phyloP scores from a whole-genome alignment of 2,797 vertebrate species.

The Galaxias olidus region DNA sequence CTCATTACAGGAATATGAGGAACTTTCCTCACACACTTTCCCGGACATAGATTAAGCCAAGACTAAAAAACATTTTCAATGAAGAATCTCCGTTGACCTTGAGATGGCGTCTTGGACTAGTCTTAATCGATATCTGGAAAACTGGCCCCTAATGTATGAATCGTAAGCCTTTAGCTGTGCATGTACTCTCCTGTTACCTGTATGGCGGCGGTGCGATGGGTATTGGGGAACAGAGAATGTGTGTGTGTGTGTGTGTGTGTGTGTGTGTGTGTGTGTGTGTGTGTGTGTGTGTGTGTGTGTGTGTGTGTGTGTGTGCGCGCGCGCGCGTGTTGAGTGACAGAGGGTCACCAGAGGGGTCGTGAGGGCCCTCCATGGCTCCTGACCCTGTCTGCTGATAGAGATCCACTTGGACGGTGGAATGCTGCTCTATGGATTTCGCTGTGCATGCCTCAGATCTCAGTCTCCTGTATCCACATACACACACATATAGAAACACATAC shows the following conservation, averaged over 20 bases:
- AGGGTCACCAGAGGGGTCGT: too few species aligned
- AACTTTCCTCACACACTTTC: too few species aligned
- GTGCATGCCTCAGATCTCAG: slow-evolving; percentile 9
- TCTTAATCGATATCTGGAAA: too few species aligned
- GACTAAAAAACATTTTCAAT: too few species aligned
- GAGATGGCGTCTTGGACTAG: too few species aligned
- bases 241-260: slow-evolving; percentile 16
- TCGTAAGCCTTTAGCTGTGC: slow-evolving; percentile 8
- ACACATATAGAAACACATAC: not conserved
- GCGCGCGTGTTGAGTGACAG: too few species aligned
- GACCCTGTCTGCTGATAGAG: not conserved
- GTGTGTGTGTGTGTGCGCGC: slow-evolving; percentile 6
- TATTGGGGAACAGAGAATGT: not conserved
- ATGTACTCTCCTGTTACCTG: not conserved
- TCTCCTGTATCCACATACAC: not conserved
- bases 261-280: slow-evolving; percentile 8
- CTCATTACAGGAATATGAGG: too few species aligned
- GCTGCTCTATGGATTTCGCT: slow-evolving; percentile 10
- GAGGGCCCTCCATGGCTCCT: too few species aligned
- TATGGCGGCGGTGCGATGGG: not conserved
- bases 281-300: slow-evolving; percentile 11
- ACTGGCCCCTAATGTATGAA: slow-evolving; percentile 36
- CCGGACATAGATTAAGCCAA: too few species aligned
- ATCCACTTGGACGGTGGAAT: slow-evolving; percentile 6
- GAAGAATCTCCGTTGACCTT: too few species aligned